phyloP scores from a whole-genome alignment of 2,888 invertebrate species.

The Caenorhabditis panamensis region DNA sequence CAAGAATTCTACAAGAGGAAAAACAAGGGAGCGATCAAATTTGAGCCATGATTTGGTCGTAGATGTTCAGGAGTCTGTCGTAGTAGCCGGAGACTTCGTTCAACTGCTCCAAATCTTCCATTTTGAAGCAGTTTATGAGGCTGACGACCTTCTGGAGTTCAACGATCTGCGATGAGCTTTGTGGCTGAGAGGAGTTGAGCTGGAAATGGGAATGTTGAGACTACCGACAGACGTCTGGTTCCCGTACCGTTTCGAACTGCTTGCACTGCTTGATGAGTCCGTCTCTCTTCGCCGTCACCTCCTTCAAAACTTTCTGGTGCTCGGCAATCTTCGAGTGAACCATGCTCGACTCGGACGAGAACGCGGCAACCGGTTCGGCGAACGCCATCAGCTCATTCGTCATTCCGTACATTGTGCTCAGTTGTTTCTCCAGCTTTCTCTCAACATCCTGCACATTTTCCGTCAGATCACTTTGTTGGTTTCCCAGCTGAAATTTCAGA shows the following conservation, averaged over 20 bases:
- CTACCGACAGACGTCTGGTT: not conserved
- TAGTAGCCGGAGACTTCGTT: not conserved
- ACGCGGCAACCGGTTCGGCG: slow-evolving; percentile 1
- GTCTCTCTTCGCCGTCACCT: not conserved
- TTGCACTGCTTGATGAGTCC: slow-evolving; percentile 1
- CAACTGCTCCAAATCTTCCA: not conserved
- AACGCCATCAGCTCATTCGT: slow-evolving; percentile 14
- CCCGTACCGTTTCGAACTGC: not conserved
- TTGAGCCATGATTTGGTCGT: not conserved
- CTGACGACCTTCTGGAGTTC: slow-evolving; percentile 1
- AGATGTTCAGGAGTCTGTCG: not conserved
- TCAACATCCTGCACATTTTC: slow-evolving; percentile 17
- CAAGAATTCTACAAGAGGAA: slow-evolving; percentile 1
- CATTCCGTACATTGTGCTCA: not conserved
- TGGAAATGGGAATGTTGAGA: not conserved
- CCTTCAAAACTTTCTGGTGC: not conserved
- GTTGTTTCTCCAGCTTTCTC: slow-evolving; percentile 8
- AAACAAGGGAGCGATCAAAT: not conserved
- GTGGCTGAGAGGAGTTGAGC: not conserved
- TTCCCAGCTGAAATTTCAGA: not conserved
- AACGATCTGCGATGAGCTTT: not conserved
- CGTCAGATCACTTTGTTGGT: slow-evolving; percentile 9
- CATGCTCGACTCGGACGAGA: not conserved
- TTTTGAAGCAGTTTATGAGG: not conserved
- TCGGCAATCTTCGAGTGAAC: slow-evolving; percentile 2